Conservation (phyloP, 2,888 invertebrate species). For the Coecobrya sp. region DNA sequence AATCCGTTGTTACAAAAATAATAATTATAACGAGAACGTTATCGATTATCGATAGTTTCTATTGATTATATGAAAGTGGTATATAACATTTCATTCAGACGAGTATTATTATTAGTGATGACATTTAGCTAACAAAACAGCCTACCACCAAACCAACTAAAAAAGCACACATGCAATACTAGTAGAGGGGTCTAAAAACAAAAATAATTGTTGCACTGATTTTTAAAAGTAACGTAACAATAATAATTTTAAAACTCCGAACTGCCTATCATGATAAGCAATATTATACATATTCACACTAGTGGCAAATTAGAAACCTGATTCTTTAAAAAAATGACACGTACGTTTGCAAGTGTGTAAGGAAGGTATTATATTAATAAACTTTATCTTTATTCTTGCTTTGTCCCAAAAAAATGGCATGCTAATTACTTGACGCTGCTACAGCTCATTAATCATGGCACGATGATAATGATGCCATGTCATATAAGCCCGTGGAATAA, state of each 20-base stretch:
- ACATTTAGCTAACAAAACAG: not conserved
- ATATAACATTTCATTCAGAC: not conserved
- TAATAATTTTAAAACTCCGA: not conserved
- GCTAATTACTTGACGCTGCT: not conserved
- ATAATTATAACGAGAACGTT: not conserved
- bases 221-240: not conserved
- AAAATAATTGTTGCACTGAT: constrained; percentile 38
- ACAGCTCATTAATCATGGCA: not conserved
- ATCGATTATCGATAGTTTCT: not conserved
- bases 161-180: not conserved
- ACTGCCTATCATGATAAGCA: constrained; percentile 29
- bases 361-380: not conserved
- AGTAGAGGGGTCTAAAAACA: constrained; percentile 9
- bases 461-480: not conserved
- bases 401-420: not conserved
- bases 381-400: not conserved
- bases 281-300: too few relatives aligned
- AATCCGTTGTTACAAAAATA: not conserved
- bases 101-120: not conserved
- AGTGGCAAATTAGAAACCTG: not conserved
- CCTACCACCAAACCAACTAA: not conserved
- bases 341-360: not conserved
- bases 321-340: not conserved
- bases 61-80: not conserved
- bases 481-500: not conserved